Percentiles rank a stretch among this genome's conserved stretches.
Conservation (phyloP, 2,113 vertebrate genomes). For the Synodontis membranacea region DNA sequence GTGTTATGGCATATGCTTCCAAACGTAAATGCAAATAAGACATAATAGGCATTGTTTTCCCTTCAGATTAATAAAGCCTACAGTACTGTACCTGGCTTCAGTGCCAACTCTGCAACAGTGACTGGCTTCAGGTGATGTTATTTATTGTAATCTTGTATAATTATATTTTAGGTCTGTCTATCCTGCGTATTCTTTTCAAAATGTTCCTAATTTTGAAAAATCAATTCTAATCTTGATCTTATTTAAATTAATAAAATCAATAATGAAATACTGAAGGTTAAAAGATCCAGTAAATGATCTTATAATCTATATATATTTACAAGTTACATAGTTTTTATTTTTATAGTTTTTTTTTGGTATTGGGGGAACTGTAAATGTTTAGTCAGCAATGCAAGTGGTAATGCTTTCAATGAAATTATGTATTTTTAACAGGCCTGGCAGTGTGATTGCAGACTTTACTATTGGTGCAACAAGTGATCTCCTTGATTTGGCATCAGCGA, state of each 20-base stretch:
- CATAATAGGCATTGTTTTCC: neutral
- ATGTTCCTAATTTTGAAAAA: neutral
- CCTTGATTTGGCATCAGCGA: neutral
- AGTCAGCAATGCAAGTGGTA: neutral
- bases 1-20: neutral
- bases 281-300: no score
- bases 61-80: neutral
- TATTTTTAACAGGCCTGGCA: slow-evolving; percentile 39
- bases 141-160: neutral
- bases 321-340: no score
- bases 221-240: neutral
- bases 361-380: no score
- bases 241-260: no score
- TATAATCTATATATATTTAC: no score
- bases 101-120: neutral
- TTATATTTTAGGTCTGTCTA: neutral
- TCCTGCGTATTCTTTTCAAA: no score
- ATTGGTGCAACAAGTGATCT: neutral
- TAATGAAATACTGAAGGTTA: no score
- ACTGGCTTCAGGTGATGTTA: slow-evolving; percentile 33
- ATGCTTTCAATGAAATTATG: neutral
- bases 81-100: neutral
- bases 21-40: neutral
- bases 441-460: slow-evolving; percentile 24
- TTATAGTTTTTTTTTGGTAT: no score